A percentile compares a stretch with the other conserved stretches of the same genome.
Evolutionary conservation across 2,113 vertebrate genomes (phyloP).

Genomic region (Spermophilus dauricus): DNA sequence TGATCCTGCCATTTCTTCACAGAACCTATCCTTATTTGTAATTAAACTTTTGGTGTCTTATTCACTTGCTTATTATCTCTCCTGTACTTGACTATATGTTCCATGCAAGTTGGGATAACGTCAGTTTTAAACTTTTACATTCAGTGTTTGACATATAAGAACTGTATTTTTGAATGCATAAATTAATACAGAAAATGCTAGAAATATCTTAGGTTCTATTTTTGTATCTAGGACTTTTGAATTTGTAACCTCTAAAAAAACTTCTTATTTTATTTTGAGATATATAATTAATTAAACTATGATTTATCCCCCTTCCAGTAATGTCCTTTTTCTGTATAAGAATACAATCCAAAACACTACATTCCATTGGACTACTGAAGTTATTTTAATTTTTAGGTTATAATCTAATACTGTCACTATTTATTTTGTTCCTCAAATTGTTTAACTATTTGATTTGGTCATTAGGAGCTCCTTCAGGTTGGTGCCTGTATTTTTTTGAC

Average conservation of each 20-base stretch:
- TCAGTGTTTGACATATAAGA: background rate
- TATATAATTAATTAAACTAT: background rate
- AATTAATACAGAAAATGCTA: background rate
- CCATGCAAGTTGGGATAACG: background rate
- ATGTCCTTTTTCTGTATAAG: background rate
- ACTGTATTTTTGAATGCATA: conserved; percentile 39
- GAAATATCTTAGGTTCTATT: background rate
- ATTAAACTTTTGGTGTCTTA: background rate
- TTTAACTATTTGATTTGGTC: conserved; percentile 21
- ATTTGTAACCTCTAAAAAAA: background rate
- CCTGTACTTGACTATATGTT: background rate
- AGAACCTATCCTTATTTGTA: background rate
- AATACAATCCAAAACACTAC: background rate
- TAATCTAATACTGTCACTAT: background rate
- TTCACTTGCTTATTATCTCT: background rate
- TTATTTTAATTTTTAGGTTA: conserved; percentile 42
- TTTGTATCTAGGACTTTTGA: conserved; percentile 26
- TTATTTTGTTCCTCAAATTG: conserved; percentile 7
- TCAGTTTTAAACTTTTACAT: background rate
- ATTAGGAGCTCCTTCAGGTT: background rate
- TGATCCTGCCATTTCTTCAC: conserved; percentile 30
- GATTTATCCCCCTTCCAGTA: background rate
- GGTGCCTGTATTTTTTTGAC: background rate
- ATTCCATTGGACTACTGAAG: background rate
- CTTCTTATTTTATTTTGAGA: conserved; percentile 13